Conservation (phyloP, 92 coral and sea anemone species). For the Heteractis magnifica region DNA sequence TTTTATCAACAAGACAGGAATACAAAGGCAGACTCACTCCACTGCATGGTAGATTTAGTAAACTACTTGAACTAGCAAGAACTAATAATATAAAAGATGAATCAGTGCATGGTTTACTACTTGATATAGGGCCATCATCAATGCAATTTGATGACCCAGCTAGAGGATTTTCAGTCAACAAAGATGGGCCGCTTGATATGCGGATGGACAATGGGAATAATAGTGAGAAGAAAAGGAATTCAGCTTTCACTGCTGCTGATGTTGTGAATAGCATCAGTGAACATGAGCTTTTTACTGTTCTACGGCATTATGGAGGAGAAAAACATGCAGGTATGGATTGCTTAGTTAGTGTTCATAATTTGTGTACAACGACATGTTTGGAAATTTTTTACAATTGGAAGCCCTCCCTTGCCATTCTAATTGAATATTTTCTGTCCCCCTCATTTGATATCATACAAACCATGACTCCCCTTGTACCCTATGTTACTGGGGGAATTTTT, state of each 20-base stretch:
- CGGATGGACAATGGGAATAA: slow-evolving; percentile 63
- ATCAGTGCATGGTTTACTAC: slow-evolving; percentile 69
- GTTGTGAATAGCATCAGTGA: slow-evolving; percentile 83
- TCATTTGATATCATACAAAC: too few species aligned
- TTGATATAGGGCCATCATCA: slow-evolving; percentile 83
- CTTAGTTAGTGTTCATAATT: not conserved
- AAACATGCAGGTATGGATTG: slow-evolving; percentile 65
- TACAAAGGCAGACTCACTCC: slow-evolving; percentile 71
- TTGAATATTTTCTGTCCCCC: too few species aligned
- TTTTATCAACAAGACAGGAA: slow-evolving; percentile 68
- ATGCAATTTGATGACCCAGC: slow-evolving; percentile 82
- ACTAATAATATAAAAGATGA: slow-evolving; percentile 57
- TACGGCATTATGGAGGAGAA: slow-evolving; percentile 85
- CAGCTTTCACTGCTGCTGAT: slow-evolving; percentile 84
- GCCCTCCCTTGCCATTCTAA: not conserved
- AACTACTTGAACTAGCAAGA: slow-evolving; percentile 47
- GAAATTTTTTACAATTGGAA: not conserved
- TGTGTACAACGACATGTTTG: not conserved
- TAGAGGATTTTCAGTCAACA: slow-evolving; percentile 79
- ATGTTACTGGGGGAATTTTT: too few species aligned
- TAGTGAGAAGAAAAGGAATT: slow-evolving; percentile 16
- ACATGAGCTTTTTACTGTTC: slow-evolving; percentile 65
- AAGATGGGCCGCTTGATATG: slow-evolving; percentile 88
- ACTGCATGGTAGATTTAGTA: slow-evolving; percentile 71
- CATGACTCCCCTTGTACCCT: not conserved